phyloP scores from a whole-genome alignment of 2,797 vertebrate species.

The Parambassis ranga region DNA sequence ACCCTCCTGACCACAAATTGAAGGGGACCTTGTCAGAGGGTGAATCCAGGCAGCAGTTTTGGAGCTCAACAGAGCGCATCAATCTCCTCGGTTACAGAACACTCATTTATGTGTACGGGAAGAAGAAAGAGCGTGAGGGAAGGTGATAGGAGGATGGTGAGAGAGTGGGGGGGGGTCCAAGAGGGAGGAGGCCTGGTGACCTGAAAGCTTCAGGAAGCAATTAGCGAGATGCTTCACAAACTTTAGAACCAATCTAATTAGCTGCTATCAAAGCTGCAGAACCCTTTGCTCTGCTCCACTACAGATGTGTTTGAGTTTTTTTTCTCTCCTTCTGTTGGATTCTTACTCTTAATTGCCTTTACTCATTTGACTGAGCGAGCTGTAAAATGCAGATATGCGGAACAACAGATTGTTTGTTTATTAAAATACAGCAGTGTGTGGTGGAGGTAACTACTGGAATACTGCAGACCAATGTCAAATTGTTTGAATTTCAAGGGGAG shows the following conservation, averaged over 20 bases:
- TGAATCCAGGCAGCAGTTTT: conserved; percentile 25
- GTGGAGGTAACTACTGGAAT: conserved; percentile 56
- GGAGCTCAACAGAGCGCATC: conserved; percentile 52
- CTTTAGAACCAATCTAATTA: conserved; percentile 78
- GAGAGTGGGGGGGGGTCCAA: conserved; percentile 40
- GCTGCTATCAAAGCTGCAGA: conserved; percentile 76
- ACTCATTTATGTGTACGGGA: neutral
- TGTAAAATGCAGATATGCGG: conserved; percentile 74
- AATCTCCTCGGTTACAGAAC: conserved; percentile 28
- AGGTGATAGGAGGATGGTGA: conserved; percentile 41
- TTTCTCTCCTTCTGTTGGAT: conserved; percentile 59
- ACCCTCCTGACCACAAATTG: conserved; percentile 43
- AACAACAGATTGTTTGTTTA: conserved; percentile 79
- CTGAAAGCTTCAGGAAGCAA: conserved; percentile 76
- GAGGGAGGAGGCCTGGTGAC: conserved; percentile 70
- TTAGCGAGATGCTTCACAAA: conserved; percentile 75
- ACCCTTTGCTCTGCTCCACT: conserved; percentile 63
- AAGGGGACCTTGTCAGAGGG: conserved; percentile 49
- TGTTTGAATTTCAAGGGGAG: conserved; percentile 37
- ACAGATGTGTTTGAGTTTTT: conserved; percentile 55
- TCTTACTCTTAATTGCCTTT: conserved; percentile 77
- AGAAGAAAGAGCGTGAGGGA: conserved; percentile 11
- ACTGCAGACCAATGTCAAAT: conserved; percentile 55
- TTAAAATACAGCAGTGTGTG: conserved; percentile 65
- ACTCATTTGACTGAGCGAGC: conserved; percentile 75